Evolutionary conservation across 2,113 vertebrate genomes (phyloP).

Genomic region (Limanda limanda): DNA sequence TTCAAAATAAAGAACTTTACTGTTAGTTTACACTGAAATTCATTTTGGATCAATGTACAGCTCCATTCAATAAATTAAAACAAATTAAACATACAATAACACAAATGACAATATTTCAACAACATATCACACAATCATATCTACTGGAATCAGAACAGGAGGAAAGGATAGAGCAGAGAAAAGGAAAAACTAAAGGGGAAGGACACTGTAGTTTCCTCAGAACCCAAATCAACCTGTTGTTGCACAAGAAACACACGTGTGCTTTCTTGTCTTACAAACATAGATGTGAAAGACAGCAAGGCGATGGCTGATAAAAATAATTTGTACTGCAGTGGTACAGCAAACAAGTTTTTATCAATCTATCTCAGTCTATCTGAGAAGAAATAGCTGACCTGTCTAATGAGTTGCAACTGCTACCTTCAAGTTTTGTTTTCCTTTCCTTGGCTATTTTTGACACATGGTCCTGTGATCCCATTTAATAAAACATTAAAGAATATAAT

Average conservation of each 20-base stretch:
- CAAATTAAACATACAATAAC: too few relatives aligned
- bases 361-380: background rate
- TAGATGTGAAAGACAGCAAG: background rate
- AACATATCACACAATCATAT: too few relatives aligned
- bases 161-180: conserved; percentile 1
- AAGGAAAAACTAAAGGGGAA: background rate
- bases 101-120: too few relatives aligned
- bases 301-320: background rate
- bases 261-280: background rate
- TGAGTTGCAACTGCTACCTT: background rate
- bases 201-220: background rate
- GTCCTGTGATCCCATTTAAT: background rate
- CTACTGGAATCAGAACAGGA: too few relatives aligned
- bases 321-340: background rate
- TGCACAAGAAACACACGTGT: background rate
- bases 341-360: background rate
- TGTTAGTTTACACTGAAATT: too few relatives aligned
- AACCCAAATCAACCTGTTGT: background rate
- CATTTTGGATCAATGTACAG: too few relatives aligned
- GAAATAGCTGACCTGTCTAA: background rate
- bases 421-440: background rate
- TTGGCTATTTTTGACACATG: background rate
- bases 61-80: too few relatives aligned
- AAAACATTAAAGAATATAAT: too few relatives aligned
- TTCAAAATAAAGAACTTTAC: too few relatives aligned